Conservation (phyloP, 2,113 vertebrate species). For the Tympanuchus pallidicinctus region DNA sequence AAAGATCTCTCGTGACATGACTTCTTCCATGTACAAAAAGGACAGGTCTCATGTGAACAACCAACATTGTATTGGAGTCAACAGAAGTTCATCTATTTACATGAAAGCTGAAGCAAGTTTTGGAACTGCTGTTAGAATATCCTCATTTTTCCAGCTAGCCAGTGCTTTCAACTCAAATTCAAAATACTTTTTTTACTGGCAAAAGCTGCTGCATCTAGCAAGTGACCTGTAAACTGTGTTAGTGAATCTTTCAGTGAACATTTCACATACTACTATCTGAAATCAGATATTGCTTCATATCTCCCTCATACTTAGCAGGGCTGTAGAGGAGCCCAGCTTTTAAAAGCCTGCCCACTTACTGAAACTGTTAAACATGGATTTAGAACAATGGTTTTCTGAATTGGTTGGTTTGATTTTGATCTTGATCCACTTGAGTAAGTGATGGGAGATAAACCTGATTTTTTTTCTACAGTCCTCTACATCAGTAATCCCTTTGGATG, state of each 20-base stretch:
- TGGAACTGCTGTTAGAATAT: not conserved
- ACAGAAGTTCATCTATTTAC: conserved; percentile 37
- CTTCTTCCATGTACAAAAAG: not conserved
- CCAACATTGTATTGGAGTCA: not conserved
- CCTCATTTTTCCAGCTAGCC: conserved; percentile 9
- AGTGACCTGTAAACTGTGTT: not conserved
- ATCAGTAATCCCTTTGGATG: not conserved
- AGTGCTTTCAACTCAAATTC: not conserved
- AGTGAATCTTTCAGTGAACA: not conserved
- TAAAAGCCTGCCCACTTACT: not conserved
- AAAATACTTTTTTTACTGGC: not conserved
- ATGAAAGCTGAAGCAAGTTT: not conserved
- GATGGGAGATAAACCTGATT: not conserved
- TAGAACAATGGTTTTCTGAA: not conserved
- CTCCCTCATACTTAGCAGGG: not conserved
- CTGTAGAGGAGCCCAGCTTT: not conserved
- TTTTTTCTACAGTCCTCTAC: not conserved
- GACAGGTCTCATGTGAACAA: not conserved
- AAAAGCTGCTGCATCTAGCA: not conserved
- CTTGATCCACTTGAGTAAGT: not conserved
- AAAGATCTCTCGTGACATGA: conserved; percentile 39
- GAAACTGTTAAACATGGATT: not conserved
- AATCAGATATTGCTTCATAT: not conserved
- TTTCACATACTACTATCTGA: not conserved
- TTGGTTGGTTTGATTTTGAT: not conserved